Conservation (phyloP, 2,113 vertebrate species). For the Strix uralensis region DNA sequence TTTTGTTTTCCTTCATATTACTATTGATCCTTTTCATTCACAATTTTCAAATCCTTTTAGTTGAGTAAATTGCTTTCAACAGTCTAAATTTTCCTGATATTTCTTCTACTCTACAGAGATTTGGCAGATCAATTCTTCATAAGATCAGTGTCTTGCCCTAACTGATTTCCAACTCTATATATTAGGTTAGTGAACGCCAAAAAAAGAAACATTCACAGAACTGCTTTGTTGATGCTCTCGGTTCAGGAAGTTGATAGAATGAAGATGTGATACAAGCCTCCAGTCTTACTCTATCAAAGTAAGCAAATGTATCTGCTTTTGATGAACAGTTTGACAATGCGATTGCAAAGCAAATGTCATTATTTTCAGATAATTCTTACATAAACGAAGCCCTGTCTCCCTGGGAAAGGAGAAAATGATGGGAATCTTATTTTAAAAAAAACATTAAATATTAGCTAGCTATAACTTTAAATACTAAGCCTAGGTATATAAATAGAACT, state of each 20-base stretch:
- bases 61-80: slow-evolving; percentile 43
- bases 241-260: neutral
- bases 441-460: neutral
- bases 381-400: neutral
- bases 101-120: slow-evolving; percentile 47
- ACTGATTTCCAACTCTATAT: slow-evolving; percentile 50
- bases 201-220: slow-evolving; percentile 17
- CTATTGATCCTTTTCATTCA: slow-evolving; percentile 59
- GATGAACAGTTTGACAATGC: neutral
- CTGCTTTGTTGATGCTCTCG: neutral
- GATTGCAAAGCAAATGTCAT: neutral
- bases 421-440: neutral
- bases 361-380: neutral
- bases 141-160: slow-evolving; percentile 35
- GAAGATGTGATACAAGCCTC: slow-evolving; percentile 20
- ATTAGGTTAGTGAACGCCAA: slow-evolving; percentile 38
- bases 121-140: slow-evolving; percentile 54
- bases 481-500: neutral
- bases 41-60: slow-evolving; percentile 52
- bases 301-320: slow-evolving; percentile 35
- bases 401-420: neutral
- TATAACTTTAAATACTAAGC: neutral
- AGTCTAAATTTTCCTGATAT: slow-evolving; percentile 38
- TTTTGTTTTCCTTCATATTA: slow-evolving; percentile 31
- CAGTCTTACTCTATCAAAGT: neutral